These are phyloP conservation scores for Drosophila sproati DNA, from an alignment of 1,140 invertebrate genomes.

Conservation along the genomic window DNA sequence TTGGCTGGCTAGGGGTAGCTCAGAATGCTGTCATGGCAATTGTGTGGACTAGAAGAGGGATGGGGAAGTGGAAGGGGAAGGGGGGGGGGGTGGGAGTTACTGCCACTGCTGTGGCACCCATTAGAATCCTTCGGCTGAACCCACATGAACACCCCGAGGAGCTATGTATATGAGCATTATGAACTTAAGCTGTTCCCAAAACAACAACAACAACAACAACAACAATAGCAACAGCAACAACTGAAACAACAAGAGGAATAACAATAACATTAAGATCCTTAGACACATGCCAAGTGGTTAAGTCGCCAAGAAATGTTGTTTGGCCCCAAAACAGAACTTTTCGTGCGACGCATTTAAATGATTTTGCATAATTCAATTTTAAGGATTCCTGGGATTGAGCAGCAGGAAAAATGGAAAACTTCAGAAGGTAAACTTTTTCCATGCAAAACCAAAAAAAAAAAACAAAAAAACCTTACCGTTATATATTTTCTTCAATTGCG, in stretches of 20 bases:
- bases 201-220: conserved; percentile 35
- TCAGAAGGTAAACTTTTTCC: no score
- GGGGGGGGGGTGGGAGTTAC: background rate
- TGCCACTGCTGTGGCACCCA: background rate
- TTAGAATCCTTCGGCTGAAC: conserved; percentile 6
- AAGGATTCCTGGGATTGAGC: background rate
- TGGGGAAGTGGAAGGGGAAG: background rate
- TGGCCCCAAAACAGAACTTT: conserved; percentile 51
- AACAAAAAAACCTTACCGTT: conserved; percentile 34
- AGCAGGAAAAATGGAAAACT: conserved; percentile 10
- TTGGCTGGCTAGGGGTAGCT: background rate
- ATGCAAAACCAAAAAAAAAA: no score
- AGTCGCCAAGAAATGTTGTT: conserved; percentile 47
- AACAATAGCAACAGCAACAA: conserved; percentile 29
- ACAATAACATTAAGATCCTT: conserved; percentile 71
- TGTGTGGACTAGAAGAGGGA: conserved; percentile 31
- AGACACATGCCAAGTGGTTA: conserved; percentile 77
- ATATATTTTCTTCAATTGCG: conserved; percentile 81
- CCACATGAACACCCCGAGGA: background rate
- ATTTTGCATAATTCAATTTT: conserved; percentile 79
- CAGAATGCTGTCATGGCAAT: conserved; percentile 58
- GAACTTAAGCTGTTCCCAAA: conserved; percentile 68
- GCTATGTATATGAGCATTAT: conserved; percentile 60
- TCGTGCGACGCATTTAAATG: conserved; percentile 75
- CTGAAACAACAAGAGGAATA: conserved; percentile 43